Evolutionary conservation across 2,113 vertebrate genomes (phyloP), one percentile per base, ranked within the genome.

Genomic region (Salvelinus namaycush): DNA sequence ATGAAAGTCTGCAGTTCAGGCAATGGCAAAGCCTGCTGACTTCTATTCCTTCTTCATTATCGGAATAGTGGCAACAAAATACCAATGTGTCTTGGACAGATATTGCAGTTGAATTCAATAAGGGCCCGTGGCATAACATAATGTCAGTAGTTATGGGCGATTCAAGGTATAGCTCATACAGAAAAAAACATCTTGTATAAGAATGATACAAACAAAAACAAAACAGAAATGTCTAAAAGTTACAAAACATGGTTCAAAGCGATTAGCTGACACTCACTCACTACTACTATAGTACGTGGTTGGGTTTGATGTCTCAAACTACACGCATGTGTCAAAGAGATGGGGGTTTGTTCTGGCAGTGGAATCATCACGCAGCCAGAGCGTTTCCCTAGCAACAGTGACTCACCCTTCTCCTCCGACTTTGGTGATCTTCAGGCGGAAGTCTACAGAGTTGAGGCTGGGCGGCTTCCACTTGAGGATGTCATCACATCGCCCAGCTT

Each of bases 401-500:
- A 94, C 97, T 94, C 92, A 99, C 98, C 98, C 98, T 92, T 99
- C 97, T 92, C 98, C 97, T 88, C 96, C 96, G 81, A 98, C 93
- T 95, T 95, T 98, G 87, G 96, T 95, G 94, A 99, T 98, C 92
- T 99, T 99, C 76, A 99, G 95, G 79, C 97, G 96, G 91, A 99
- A 99, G 93, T 99, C 98, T 81, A 99, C 98, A 3, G 98, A 99
- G 93, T 99, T 99, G 86, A 96, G 93, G 89, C 97, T 98, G 62
- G 97, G 98, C 67, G 98, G 98, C 85, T 99, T 99, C 98, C 98
- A 99, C 91, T 99, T 99, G 81, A 99, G 95, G 90, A 98, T 99
- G 81, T 99, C 96, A 79, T 99, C 97, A 87, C 97, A 99, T 76
- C 96, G 93, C 75, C 98, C 98, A 24, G 97, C 87, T 84, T 96